Percentiles rank a stretch among this genome's conserved stretches.
Conservation (phyloP, 1,140 invertebrate genomes). For the Procambarus clarkii region DNA sequence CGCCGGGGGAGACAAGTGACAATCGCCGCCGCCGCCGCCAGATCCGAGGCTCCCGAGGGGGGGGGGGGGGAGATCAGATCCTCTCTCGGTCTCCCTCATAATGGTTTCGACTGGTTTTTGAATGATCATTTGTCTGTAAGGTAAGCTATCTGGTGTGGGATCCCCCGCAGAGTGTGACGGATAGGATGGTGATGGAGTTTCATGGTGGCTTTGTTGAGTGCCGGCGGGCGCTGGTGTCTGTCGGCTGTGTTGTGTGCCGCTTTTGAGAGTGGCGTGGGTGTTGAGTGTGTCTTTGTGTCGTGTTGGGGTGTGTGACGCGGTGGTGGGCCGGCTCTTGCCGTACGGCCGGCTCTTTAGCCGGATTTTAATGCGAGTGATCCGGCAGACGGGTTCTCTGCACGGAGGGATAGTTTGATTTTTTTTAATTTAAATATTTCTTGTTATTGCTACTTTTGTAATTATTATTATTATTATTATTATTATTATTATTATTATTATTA, state of each 20-base stretch:
- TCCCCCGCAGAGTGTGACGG: not conserved
- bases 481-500: too few species aligned
- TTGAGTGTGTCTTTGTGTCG: too few species aligned
- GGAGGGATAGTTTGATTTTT: too few species aligned
- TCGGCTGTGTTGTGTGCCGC: not conserved
- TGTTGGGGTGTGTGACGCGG: too few species aligned
- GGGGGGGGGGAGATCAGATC: not conserved
- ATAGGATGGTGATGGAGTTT: not conserved
- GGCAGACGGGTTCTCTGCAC: too few species aligned
- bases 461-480: too few species aligned
- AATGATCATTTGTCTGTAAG: not conserved
- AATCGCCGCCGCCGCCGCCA: not conserved
- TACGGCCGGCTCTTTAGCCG: too few species aligned
- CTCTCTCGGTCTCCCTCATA: not conserved
- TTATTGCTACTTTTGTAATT: too few species aligned
- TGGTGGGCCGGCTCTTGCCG: too few species aligned
- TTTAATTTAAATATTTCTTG: too few species aligned
- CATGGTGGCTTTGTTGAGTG: not conserved
- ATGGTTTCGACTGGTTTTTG: not conserved
- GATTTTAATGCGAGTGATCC: too few species aligned
- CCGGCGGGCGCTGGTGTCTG: not conserved
- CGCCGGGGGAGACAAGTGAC: not conserved
- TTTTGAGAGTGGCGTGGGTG: too few species aligned
- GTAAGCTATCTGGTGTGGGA: not conserved
- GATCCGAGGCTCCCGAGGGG: not conserved